Base-by-base conservation (phyloP, 2,113 vertebrate genomes). In the Larimichthys polyactis region DNA sequence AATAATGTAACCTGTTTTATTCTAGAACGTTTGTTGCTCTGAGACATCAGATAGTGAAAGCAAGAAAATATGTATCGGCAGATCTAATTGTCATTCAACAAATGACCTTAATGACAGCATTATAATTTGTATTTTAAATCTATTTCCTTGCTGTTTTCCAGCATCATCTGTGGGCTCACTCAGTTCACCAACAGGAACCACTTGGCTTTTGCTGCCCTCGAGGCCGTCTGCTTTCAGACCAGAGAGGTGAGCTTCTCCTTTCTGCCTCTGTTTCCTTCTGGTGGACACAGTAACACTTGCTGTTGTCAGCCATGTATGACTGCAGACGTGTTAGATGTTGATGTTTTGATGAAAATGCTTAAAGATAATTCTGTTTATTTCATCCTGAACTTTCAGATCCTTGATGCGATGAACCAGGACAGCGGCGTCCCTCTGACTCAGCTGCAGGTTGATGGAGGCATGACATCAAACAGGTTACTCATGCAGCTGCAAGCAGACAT, bases 401-500 rank as follows among this genome's bases (percentile, higher is more conserved):
- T 99, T 68, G 98, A 99, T 79, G 98, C 98, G 7, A 99, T 99
- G 95, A 99, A 99, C 93, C 96, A 96, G 40, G 98, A 99, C 93
- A 97, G 96, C 83, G 97, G 97, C n/a, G 92, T 98, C 79, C 96
- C 96, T 76, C 95, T 99, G 76, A 96, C 75, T 2, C 96, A 96
- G 90, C 93, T 99, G 88, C 96, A 90, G 72, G 93, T 93, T 74
- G 93, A 99, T 0, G 98, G 98, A 90, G 98, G 98, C 75, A 99
- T 99, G 98, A 99, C 97, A 3, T 94, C 92, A 64, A 99, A 98
- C 92, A 96, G 96, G 71, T 91, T 98, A 68, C 96, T 99, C 54
- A 99, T 99, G 97, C 98, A 99, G 86, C 96, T 99, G 44, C 98
- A 99, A 81, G 95, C 98, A 6, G 98, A 99, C 87, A 99, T 99